phyloP scores from a whole-genome alignment of 2,113 vertebrate species.

The Telmatochromis sp. region DNA sequence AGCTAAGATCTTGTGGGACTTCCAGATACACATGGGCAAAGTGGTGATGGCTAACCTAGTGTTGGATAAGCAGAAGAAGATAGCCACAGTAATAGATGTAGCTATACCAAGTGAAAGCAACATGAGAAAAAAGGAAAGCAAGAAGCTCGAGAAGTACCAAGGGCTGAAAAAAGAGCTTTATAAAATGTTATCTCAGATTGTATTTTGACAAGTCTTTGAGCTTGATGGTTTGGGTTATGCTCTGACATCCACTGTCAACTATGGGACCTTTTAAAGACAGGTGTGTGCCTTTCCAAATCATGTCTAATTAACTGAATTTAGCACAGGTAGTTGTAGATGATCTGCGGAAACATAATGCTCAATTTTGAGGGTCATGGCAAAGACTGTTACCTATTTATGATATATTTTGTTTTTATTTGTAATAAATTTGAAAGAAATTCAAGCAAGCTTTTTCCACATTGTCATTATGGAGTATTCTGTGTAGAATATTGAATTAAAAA shows the following conservation, averaged over 20 bases:
- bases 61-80: not conserved
- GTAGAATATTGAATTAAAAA: not conserved
- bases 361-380: not conserved
- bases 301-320: not conserved
- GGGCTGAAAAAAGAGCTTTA: not conserved
- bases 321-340: not conserved
- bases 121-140: not conserved
- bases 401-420: not conserved
- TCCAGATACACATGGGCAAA: not conserved
- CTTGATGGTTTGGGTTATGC: not conserved
- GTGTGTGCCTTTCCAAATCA: not conserved
- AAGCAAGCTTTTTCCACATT: not conserved
- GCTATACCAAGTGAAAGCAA: not conserved
- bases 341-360: not conserved
- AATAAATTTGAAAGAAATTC: not conserved
- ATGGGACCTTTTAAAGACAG: not conserved
- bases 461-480: not conserved
- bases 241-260: not conserved
- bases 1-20: not conserved
- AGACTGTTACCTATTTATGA: not conserved
- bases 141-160: not conserved
- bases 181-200: not conserved
- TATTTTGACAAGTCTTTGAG: not conserved
- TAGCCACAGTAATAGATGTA: not conserved
- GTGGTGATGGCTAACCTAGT: not conserved